Evolutionary conservation across 1,140 invertebrate species (phyloP), one percentile per base, ranked within the genome.

Genomic region (Cotesia chilonis): DNA sequence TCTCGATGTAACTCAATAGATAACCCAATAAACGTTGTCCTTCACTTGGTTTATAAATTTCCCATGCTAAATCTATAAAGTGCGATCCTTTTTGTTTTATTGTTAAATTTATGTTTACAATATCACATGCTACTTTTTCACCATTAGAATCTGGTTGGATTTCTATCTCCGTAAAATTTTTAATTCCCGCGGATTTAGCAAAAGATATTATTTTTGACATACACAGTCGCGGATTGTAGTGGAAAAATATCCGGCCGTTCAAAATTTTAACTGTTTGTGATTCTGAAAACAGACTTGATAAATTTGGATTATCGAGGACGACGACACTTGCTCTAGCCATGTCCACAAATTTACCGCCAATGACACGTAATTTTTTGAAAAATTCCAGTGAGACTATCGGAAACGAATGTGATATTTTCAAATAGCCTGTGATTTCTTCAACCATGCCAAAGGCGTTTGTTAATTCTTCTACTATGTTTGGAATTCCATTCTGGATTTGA

Each of bases 151-250:
- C 82, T 0, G 76, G 75, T 3, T 90, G 90, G 1, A 93, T 89
- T 77, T 92, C 91, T 20, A 82, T 75, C 6, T 86, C 83, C 17
- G 84, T 86, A 17, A 80, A 81, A 60, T 85, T 85, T 4, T 77
- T 67, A 12, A 83, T 82, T 17, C 80, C 79, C 0, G 80, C 82
- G 36, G 85, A 82, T 12, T 83, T 79, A 9, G 87, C 86, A 1
- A 95, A 82, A 55, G 89, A 83, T 17, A 89, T 81, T 69, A 95
- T 94, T 79, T 91, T 89, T 52, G 83, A 84, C 7, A 89, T 81
- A 80, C 94, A 96, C 1, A 96, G 82, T 80, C 92, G 90, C 4
- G 93, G 91, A 82, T 96, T 96, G 76, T 90, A 90, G 72, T 94
- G 92, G 78, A 96, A 92, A 52, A 89, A 89, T 1, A 94, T 79